Percentiles rank a stretch among this genome's conserved stretches.
phyloP scores from a whole-genome alignment of 2,113 vertebrate species.

The Pachycephala philippinensis region DNA sequence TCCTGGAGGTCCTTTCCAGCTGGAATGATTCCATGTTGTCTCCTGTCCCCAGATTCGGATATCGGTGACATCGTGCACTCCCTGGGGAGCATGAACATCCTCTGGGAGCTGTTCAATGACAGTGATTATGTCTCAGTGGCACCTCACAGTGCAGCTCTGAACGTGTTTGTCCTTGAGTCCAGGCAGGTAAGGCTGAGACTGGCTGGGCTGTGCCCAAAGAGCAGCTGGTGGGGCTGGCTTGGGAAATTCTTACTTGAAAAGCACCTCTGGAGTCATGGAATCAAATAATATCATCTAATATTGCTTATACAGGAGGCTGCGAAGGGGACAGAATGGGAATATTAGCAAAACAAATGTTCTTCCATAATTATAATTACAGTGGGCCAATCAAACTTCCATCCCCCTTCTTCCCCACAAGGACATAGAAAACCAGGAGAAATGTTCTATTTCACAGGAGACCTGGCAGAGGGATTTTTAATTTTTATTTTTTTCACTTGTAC shows the following conservation, averaged over 20 bases:
- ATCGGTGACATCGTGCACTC: constrained; percentile 81
- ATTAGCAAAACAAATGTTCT: neutral
- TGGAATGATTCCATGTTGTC: accelerated
- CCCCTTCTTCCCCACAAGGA: neutral
- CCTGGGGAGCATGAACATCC: constrained; percentile 81
- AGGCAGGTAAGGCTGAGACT: constrained; percentile 74
- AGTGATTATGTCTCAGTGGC: constrained; percentile 82
- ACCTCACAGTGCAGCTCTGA: constrained; percentile 89
- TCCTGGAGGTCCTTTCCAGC: neutral
- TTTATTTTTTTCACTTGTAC: neutral
- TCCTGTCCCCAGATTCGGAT: constrained; percentile 72
- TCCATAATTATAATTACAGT: neutral
- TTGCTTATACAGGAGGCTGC: neutral
- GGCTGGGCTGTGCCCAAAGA: accelerated
- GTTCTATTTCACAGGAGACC: neutral
- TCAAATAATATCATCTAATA: neutral
- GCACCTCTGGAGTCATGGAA: accelerated
- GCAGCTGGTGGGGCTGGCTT: neutral
- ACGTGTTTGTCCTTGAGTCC: constrained; percentile 70
- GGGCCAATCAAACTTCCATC: neutral
- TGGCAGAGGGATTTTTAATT: neutral
- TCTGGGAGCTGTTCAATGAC: constrained; percentile 82
- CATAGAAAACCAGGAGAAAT: neutral
- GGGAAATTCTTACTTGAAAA: neutral
- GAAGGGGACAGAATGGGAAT: neutral